Evolutionary conservation across 2,113 vertebrate genomes (phyloP).

Genomic region (Oceanites oceanicus): DNA sequence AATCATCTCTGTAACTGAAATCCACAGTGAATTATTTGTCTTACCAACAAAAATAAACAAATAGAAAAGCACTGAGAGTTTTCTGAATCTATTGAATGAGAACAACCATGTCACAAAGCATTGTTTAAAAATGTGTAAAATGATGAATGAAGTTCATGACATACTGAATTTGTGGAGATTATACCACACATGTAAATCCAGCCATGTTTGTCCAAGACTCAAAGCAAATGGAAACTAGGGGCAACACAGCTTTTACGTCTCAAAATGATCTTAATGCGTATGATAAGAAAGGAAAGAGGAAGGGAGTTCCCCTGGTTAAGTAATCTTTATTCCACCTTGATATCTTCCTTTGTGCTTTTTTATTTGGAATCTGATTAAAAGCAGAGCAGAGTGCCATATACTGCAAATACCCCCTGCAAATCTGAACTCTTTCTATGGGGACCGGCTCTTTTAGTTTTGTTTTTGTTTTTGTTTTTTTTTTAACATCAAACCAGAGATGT

Average conservation of each 20-base stretch:
- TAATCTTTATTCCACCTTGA: slow-evolving; percentile 64
- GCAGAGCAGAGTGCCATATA: neutral
- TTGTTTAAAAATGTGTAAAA: slow-evolving; percentile 24
- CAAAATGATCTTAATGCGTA: slow-evolving; percentile 19
- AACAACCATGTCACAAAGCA: neutral
- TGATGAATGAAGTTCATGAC: neutral
- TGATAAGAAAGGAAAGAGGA: slow-evolving; percentile 67
- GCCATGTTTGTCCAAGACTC: slow-evolving; percentile 38
- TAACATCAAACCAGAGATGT: neutral
- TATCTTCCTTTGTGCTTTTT: slow-evolving; percentile 45
- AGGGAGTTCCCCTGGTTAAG: slow-evolving; percentile 55
- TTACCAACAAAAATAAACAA: slow-evolving; percentile 32
- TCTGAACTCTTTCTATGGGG: neutral
- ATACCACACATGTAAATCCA: slow-evolving; percentile 22
- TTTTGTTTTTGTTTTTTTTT: neutral
- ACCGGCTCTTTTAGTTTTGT: neutral
- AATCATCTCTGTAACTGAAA: slow-evolving; percentile 30
- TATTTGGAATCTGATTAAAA: slow-evolving; percentile 54
- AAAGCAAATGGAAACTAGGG: slow-evolving; percentile 59
- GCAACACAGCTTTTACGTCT: slow-evolving; percentile 26
- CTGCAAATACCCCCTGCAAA: neutral
- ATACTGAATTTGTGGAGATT: slow-evolving; percentile 35
- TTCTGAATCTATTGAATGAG: neutral
- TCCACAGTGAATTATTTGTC: slow-evolving; percentile 2
- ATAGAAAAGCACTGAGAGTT: neutral